Conservation (phyloP, 2,888 invertebrate genomes). For the Trissonchulus sp. region DNA sequence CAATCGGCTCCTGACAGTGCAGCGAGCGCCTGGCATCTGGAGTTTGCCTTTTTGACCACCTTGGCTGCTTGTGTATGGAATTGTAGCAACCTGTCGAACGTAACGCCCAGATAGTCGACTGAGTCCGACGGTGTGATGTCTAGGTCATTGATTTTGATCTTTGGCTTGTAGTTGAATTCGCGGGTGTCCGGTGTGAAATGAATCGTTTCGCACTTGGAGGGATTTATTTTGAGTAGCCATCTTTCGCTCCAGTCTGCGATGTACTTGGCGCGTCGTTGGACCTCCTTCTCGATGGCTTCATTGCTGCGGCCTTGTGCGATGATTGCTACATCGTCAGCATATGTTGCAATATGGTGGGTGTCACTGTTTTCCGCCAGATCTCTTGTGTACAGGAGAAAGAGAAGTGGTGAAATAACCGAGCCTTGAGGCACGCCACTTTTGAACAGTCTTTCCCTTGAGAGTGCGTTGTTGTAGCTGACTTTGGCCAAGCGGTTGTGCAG, state of each 20-base stretch:
- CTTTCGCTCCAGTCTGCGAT: neutral
- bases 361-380: neutral
- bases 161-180: neutral
- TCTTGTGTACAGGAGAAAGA: neutral
- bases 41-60: neutral
- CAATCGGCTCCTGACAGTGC: neutral
- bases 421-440: conserved; percentile 7
- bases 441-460: neutral
- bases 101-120: neutral
- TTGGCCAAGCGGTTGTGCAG: neutral
- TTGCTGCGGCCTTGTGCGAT: neutral
- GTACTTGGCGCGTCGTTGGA: neutral
- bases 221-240: neutral
- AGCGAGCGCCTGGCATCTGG: neutral
- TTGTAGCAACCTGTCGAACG: neutral
- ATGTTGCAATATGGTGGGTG: no score
- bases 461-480: neutral
- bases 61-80: neutral
- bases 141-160: neutral
- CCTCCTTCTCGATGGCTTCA: neutral
- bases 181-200: neutral
- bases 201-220: neutral
- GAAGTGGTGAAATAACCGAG: neutral
- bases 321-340: conserved; percentile 17
- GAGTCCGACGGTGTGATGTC: neutral